Evolutionary conservation across 2,113 vertebrate genomes (phyloP).

Genomic region (Seriola rivoliana): DNA sequence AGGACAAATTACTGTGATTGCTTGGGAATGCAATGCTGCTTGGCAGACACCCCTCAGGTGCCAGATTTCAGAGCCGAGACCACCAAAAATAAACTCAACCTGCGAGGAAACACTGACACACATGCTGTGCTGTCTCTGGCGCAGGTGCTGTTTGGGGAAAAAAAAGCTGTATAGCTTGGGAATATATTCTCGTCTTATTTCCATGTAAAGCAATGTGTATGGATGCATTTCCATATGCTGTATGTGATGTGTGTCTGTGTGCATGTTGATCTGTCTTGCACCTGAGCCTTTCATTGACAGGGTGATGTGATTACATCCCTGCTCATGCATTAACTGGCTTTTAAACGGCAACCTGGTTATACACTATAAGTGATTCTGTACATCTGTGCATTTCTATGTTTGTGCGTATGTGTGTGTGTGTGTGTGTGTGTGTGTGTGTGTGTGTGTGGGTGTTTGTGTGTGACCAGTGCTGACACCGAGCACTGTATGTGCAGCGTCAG

Average conservation of each 20-base stretch:
- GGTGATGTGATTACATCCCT: slow-evolving; percentile 18
- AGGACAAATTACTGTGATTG: neutral
- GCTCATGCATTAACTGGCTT: slow-evolving; percentile 55
- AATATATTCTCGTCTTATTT: slow-evolving; percentile 25
- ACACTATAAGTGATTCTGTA: slow-evolving; percentile 12
- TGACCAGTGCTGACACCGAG: slow-evolving; percentile 6
- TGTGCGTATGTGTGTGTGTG: neutral
- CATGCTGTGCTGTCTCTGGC: neutral
- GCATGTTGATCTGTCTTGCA: slow-evolving; percentile 30
- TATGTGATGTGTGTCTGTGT: slow-evolving; percentile 10
- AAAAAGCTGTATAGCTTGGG: neutral
- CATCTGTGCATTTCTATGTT: slow-evolving; percentile 15
- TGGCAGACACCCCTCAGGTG: slow-evolving; percentile 14
- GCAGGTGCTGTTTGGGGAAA: neutral
- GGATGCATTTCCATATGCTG: neutral
- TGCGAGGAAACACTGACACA: slow-evolving; percentile 21
- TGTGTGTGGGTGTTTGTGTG: neutral
- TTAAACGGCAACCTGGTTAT: slow-evolving; percentile 37
- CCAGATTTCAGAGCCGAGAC: slow-evolving; percentile 2
- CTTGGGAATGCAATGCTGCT: slow-evolving; percentile 23
- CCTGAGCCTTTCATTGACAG: slow-evolving; percentile 42
- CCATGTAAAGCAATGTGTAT: slow-evolving; percentile 6
- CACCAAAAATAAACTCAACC: slow-evolving; percentile 55
- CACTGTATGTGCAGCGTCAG: neutral
- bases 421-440: slow-evolving; percentile 6